Percentiles rank a stretch among this genome's conserved stretches.
Evolutionary conservation across 2,113 vertebrate genomes (phyloP).

Genomic region (Ictidomys tridecemlineatus): DNA sequence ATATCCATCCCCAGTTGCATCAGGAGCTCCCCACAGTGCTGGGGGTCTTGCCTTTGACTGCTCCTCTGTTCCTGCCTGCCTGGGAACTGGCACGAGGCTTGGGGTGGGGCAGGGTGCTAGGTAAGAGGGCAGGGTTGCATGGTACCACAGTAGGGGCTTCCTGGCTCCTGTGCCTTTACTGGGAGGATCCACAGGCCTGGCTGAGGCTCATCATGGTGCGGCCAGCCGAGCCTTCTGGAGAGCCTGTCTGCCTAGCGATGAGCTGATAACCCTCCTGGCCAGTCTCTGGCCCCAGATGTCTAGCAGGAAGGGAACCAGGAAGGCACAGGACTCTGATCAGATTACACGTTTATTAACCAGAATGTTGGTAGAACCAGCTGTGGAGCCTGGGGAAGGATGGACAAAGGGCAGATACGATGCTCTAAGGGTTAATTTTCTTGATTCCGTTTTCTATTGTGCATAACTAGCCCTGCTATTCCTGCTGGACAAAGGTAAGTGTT

Average conservation of each 20-base stretch:
- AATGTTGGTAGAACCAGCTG: neutral
- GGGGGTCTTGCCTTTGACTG: neutral
- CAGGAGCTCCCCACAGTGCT: neutral
- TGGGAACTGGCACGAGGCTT: neutral
- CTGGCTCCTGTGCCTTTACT: neutral
- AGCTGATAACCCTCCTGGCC: no score
- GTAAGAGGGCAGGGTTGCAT: neutral
- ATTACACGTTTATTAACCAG: neutral
- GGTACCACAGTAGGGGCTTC: fast-evolving
- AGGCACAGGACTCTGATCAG: neutral
- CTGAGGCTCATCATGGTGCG: fast-evolving
- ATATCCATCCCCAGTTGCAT: neutral
- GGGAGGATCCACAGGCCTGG: fast-evolving
- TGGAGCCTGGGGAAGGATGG: neutral
- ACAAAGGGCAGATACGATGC: neutral
- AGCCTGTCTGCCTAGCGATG: neutral
- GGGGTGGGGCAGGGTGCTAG: neutral
- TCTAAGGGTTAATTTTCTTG: neutral
- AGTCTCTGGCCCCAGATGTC: neutral
- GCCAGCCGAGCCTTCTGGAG: neutral
- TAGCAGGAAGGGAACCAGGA: neutral
- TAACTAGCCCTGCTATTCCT: neutral
- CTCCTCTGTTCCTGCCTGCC: neutral
- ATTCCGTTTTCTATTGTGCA: neutral
- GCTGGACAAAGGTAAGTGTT: neutral